Base-by-base conservation (phyloP, 2,797 vertebrate species). In the Euphonia xanthogaster region DNA sequence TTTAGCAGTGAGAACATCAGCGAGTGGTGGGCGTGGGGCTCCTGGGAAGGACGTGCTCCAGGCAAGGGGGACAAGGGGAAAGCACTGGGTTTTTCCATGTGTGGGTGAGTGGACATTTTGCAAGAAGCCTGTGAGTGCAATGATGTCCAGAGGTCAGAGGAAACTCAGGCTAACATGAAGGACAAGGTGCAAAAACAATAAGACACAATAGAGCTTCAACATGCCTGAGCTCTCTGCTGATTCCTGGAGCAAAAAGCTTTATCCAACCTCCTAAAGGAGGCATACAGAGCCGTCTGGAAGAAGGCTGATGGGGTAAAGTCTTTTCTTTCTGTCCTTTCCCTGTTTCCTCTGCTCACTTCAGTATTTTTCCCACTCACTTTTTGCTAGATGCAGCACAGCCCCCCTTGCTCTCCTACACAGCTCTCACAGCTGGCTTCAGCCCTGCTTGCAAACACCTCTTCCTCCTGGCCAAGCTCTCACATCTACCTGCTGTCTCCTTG, bases 61-160 rank as follows among this genome's bases (percentile, higher is more conserved):
- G 50, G 71, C 50, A 6, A 61, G 45, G 68, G 48, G 35, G n/a
- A 66, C 51, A 55, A 30, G 42, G 47, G 51, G 44, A 83, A 81
- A 76, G 37, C 14, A 6, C 37, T 63, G 75, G 51, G 35, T 84
- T 90, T 91, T 89, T 88, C 72, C 2, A 0, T 74, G 68, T 63
- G 86, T 88, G 91, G 86, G 83, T 84, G 79, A 96, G n/a, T 33
- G 91, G 94, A 86, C 10, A 6, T 81, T 90, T 88, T 60, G n/a
- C 44, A 86, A 88, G 65, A 50, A 75, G 87, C 28, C n/a, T 83
- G 27, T 28, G 76, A 80, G 58, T 17, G 28, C 76, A 63, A 4
- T 7, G 7, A 50, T 42, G 50, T 37, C 66, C 89, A 78, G 48
- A 85, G 58, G 65, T 61, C 1, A 3, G 54, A 48, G 44, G 25